These are phyloP conservation scores for Neosilurus hyrtlii DNA, from an alignment of 2,797 vertebrate species.

Conservation along the genomic window DNA sequence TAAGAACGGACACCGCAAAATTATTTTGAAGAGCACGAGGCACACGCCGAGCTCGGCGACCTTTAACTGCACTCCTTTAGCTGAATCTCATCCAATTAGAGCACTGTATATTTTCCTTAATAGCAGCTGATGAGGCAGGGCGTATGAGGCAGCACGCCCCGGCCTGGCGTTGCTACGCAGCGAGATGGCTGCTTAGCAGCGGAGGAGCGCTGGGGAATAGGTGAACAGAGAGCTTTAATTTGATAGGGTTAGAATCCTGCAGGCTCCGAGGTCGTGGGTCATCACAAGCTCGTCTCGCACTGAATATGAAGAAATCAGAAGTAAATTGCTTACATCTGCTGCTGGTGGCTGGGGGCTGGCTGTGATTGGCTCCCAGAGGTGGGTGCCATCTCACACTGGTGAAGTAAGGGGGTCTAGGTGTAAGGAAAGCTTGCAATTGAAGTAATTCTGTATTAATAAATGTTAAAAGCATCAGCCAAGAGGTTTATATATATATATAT, in stretches of 20 bases:
- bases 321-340: constrained; percentile 99
- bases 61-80: constrained; percentile 98
- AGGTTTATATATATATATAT: constrained; percentile 79
- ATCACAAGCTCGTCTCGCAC: constrained; percentile 92
- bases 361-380: constrained; percentile 94
- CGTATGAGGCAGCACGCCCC: constrained; percentile 96
- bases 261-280: constrained; percentile 95
- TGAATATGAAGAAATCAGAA: constrained; percentile 99
- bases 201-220: constrained; percentile 97
- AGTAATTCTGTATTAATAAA: constrained; percentile 99
- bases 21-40: constrained; percentile 88
- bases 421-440: constrained; percentile 97
- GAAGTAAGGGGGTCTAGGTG: constrained; percentile 82
- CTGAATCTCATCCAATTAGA: constrained; percentile 99
- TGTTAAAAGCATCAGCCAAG: constrained; percentile 78
- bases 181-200: constrained; percentile 94
- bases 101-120: constrained; percentile 99
- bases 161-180: constrained; percentile 94
- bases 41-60: constrained; percentile 91
- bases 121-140: constrained; percentile 97
- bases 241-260: constrained; percentile 99
- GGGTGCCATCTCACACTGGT: constrained; percentile 89
- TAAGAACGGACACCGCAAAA: constrained; percentile 77
- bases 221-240: constrained; percentile 99
- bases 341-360: constrained; percentile 83